Conservation (phyloP, 2,888 invertebrate genomes). For the Ectobius pallidus region DNA sequence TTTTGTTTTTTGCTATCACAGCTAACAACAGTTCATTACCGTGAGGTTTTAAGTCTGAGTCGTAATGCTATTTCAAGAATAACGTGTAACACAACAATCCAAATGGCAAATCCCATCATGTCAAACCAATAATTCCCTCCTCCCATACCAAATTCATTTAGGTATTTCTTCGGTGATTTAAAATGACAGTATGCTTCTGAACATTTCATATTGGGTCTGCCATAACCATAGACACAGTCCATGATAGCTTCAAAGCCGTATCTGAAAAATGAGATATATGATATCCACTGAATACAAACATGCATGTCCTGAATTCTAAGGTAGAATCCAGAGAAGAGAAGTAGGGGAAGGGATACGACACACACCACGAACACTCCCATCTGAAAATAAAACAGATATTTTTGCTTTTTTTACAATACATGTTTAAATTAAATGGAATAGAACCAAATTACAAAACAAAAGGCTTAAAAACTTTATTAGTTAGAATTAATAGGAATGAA, state of each 20-base stretch:
- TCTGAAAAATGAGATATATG: constrained; percentile 59
- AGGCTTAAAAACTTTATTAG: too few species aligned
- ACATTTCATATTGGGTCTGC: constrained; percentile 57
- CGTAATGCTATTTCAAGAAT: constrained; percentile 49
- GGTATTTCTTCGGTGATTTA: constrained; percentile 52
- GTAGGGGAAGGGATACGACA: constrained; percentile 76
- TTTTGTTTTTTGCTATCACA: too few species aligned
- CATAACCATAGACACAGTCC: constrained; percentile 59
- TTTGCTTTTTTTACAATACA: constrained; percentile 11
- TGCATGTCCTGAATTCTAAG: constrained; percentile 77
- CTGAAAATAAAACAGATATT: constrained; percentile 56
- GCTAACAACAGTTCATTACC: too few species aligned
- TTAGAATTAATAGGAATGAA: too few species aligned
- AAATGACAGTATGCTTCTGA: constrained; percentile 53
- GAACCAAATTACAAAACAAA: too few species aligned
- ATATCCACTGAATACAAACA: constrained; percentile 62
- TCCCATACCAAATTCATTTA: constrained; percentile 55
- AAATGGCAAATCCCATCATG: constrained; percentile 53
- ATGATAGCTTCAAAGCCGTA: constrained; percentile 62
- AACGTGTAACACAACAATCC: constrained; percentile 50
- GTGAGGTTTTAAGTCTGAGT: constrained; percentile 31
- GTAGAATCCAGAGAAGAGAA: constrained; percentile 85
- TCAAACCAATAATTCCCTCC: constrained; percentile 53
- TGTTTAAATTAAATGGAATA: too few species aligned
- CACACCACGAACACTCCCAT: constrained; percentile 80